These are phyloP conservation scores for Hypercompe scribonia DNA, from an alignment of 2,888 invertebrate species.

Conservation along the genomic window DNA sequence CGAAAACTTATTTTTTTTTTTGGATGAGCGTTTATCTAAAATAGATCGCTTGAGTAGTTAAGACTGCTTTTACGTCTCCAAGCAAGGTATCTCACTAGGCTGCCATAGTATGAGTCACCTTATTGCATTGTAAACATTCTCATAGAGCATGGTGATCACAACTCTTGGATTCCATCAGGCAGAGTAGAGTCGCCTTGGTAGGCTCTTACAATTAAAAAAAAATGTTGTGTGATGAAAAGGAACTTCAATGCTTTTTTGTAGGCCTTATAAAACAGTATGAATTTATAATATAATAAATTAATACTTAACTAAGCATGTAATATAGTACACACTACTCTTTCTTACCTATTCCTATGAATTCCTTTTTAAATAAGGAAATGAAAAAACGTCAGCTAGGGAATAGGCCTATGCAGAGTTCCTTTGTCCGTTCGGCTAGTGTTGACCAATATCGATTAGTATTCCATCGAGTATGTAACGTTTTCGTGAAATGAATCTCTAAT, in stretches of 20 bases:
- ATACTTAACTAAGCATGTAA: not conserved
- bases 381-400: constrained; percentile 41
- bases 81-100: too few relatives aligned
- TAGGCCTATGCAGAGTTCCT: constrained; percentile 21
- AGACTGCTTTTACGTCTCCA: too few relatives aligned
- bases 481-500: constrained; percentile 67
- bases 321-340: not conserved
- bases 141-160: too few relatives aligned
- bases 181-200: too few relatives aligned
- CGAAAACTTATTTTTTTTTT: not conserved
- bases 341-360: not conserved
- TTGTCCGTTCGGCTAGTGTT: constrained; percentile 27
- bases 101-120: too few relatives aligned
- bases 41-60: not conserved
- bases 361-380: constrained; percentile 36
- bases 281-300: not conserved
- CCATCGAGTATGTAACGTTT: constrained; percentile 52
- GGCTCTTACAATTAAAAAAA: too few relatives aligned
- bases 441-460: constrained; percentile 57
- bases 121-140: too few relatives aligned
- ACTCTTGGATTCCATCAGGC: too few relatives aligned
- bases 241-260: too few relatives aligned
- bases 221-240: too few relatives aligned
- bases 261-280: not conserved
- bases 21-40: not conserved